Evolutionary conservation across 2,888 invertebrate genomes (phyloP).

Genomic region (Andricus curvator): DNA sequence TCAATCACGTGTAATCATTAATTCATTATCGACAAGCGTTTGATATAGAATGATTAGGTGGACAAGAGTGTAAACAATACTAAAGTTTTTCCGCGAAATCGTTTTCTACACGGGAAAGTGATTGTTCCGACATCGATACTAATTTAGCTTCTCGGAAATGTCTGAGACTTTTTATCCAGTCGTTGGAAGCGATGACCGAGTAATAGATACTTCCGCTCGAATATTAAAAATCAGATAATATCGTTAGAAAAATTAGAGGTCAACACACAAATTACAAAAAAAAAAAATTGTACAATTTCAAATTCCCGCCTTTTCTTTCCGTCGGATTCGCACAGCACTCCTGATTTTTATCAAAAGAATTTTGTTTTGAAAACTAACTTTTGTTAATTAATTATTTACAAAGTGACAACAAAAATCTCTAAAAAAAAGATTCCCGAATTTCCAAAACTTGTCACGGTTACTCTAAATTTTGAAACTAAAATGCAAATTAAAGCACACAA

Average conservation of each 20-base stretch:
- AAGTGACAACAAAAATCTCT: too few relatives aligned
- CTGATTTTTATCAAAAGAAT: neutral
- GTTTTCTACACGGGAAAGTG: conserved; percentile 30
- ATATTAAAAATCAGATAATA: neutral
- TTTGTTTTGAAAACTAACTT: neutral
- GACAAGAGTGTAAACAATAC: conserved; percentile 31
- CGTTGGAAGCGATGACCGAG: neutral
- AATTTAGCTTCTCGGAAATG: conserved; percentile 34
- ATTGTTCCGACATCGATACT: conserved; percentile 30
- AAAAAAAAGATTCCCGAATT: too few relatives aligned
- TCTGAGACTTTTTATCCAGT: conserved; percentile 22
- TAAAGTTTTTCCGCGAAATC: conserved; percentile 30
- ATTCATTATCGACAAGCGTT: conserved; percentile 3
- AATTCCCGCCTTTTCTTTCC: neutral
- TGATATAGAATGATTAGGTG: conserved; percentile 18
- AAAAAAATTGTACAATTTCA: neutral
- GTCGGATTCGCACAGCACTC: neutral
- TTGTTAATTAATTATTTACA: too few relatives aligned
- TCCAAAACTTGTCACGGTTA: too few relatives aligned
- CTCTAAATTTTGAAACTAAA: too few relatives aligned
- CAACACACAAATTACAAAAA: neutral
- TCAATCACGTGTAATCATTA: conserved; percentile 8
- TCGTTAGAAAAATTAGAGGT: neutral
- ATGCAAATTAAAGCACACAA: too few relatives aligned
- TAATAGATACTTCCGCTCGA: conserved; percentile 7